Conservation (phyloP, 2,888 invertebrate species). For the Hypomecis punctinalis region DNA sequence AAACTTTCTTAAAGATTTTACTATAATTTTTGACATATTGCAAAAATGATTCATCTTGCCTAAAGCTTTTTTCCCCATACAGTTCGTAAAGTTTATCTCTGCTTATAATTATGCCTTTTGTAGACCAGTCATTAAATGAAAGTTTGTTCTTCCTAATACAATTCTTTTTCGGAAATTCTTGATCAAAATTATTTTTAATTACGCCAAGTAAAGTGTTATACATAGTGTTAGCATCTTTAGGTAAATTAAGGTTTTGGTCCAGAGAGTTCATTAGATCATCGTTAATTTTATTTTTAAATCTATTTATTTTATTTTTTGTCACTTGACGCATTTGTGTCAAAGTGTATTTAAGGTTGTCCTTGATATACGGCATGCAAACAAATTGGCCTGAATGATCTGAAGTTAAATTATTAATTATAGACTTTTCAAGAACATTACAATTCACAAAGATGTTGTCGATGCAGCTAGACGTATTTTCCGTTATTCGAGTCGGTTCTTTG, state of each 20-base stretch:
- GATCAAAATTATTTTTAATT: background rate
- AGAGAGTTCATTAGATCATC: background rate
- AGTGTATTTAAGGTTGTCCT: background rate
- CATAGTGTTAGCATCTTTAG: background rate
- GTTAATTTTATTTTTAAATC: background rate
- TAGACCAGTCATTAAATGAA: background rate
- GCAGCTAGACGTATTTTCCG: background rate
- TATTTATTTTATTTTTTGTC: background rate
- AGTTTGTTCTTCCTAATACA: background rate
- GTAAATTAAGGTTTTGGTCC: too few relatives aligned
- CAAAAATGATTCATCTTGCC: too few relatives aligned
- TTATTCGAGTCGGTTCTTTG: constrained; percentile 2
- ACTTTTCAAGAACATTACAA: constrained; percentile 1
- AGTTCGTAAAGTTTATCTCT: too few relatives aligned
- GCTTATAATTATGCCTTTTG: too few relatives aligned
- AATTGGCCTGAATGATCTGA: constrained; percentile 6
- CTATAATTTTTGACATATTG: too few relatives aligned
- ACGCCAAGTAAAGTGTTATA: background rate
- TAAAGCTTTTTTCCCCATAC: too few relatives aligned
- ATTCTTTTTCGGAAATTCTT: background rate
- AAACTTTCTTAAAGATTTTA: too few relatives aligned
- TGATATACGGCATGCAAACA: background rate
- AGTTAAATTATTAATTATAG: background rate
- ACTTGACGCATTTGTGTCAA: background rate
- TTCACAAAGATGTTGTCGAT: background rate